These are phyloP conservation scores for Microtus pennsylvanicus DNA, from an alignment of 2,113 vertebrate genomes.

Conservation along the genomic window DNA sequence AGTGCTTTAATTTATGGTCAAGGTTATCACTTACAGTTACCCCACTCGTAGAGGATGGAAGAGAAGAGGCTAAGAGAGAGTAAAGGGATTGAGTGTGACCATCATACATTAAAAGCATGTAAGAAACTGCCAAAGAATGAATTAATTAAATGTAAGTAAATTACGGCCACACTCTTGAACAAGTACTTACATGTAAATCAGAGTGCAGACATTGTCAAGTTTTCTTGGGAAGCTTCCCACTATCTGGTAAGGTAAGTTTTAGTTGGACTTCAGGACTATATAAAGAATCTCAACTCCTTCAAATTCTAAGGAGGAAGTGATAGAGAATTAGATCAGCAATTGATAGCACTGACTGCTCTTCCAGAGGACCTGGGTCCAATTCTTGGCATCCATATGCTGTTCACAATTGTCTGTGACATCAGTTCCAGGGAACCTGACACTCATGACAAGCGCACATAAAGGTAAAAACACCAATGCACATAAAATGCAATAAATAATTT, in stretches of 20 bases:
- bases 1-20: neutral
- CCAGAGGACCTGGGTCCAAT: too few species aligned
- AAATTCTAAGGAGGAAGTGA: neutral
- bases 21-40: neutral
- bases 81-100: neutral
- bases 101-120: neutral
- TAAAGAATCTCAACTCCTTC: conserved; percentile 32
- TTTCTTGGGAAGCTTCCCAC: conserved; percentile 34
- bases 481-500: neutral
- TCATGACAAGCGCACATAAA: neutral
- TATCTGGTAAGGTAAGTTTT: conserved; percentile 7
- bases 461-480: neutral
- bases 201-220: neutral
- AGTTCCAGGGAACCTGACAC: neutral
- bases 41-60: neutral
- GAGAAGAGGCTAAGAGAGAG: neutral
- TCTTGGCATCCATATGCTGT: neutral
- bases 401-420: neutral
- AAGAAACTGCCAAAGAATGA: neutral
- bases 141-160: neutral
- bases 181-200: conserved; percentile 27
- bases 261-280: conserved; percentile 13
- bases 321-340: neutral
- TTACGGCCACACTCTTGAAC: neutral
- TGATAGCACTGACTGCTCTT: neutral